Percentiles rank a stretch among this genome's conserved stretches.
phyloP scores from a whole-genome alignment of 2,888 invertebrate species.

The Cryptocheilus praepositus region DNA sequence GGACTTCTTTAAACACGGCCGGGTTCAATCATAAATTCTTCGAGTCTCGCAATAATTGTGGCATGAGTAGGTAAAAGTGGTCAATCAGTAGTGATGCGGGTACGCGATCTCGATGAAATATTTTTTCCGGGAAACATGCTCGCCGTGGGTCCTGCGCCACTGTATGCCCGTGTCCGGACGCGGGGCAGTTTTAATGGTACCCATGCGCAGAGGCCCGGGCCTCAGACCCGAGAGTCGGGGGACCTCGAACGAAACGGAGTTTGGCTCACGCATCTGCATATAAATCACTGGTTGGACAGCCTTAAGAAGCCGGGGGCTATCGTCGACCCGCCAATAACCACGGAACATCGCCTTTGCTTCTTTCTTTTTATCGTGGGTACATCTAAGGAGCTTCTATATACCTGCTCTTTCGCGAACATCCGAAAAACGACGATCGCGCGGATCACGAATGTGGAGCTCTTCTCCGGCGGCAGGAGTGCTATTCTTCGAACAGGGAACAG shows the following conservation, averaged over 20 bases:
- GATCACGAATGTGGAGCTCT: background rate
- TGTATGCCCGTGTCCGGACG: conserved; percentile 43
- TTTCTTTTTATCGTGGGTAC: conserved; percentile 27
- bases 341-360: conserved; percentile 50
- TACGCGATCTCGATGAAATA: background rate
- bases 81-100: background rate
- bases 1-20: no score
- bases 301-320: conserved; percentile 50
- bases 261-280: conserved; percentile 67
- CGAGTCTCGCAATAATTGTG: no score
- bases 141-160: conserved; percentile 53
- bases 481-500: no score
- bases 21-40: no score
- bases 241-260: conserved; percentile 48
- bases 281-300: conserved; percentile 68
- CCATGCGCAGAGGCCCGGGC: conserved; percentile 25
- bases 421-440: background rate
- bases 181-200: conserved; percentile 62
- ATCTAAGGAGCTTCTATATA: conserved; percentile 32
- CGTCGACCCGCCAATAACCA: conserved; percentile 53
- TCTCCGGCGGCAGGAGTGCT: no score
- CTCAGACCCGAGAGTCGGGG: conserved; percentile 37
- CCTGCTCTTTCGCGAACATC: conserved; percentile 18
- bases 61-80: no score
- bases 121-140: background rate